A percentile compares a stretch with the other conserved stretches of the same genome.
Evolutionary conservation across 2,888 invertebrate genomes (phyloP).

Genomic region (Ectobius pallidus): DNA sequence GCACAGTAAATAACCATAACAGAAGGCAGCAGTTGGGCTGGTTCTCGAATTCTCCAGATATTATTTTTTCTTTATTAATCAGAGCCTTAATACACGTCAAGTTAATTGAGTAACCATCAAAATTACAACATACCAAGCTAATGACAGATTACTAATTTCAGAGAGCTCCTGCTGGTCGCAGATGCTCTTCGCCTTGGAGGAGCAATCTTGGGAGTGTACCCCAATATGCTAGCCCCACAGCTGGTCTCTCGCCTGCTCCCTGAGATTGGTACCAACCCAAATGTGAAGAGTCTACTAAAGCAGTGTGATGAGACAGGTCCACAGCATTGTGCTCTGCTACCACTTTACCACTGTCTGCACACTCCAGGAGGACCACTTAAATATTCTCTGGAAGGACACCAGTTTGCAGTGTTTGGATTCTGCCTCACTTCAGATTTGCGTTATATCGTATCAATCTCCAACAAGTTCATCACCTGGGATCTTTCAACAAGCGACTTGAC

Average conservation of each 20-base stretch:
- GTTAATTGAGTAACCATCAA: too few relatives aligned
- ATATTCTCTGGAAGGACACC: constrained; percentile 97
- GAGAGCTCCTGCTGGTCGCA: constrained; percentile 90
- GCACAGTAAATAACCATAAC: too few relatives aligned
- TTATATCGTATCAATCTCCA: constrained; percentile 95
- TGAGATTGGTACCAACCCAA: constrained; percentile 80
- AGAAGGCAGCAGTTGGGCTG: too few relatives aligned
- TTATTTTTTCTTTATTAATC: too few relatives aligned
- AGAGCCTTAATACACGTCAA: too few relatives aligned
- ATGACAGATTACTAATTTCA: too few relatives aligned
- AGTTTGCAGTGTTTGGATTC: constrained; percentile 95
- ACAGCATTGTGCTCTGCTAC: constrained; percentile 86
- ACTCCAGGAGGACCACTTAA: constrained; percentile 99
- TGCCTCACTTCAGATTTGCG: constrained; percentile 87
- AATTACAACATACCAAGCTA: too few relatives aligned
- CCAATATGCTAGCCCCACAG: constrained; percentile 96
- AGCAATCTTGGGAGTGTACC: constrained; percentile 88
- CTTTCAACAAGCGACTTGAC: constrained; percentile 94
- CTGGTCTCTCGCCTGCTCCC: constrained; percentile 90
- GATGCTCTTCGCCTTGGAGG: constrained; percentile 93
- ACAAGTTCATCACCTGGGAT: constrained; percentile 97
- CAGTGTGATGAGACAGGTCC: constrained; percentile 93
- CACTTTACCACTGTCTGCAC: constrained; percentile 94
- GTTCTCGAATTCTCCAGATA: too few relatives aligned
- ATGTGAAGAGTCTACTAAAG: constrained; percentile 84